Evolutionary conservation across 1,140 invertebrate species (phyloP).

Genomic region (Cheumatopsyche charites): DNA sequence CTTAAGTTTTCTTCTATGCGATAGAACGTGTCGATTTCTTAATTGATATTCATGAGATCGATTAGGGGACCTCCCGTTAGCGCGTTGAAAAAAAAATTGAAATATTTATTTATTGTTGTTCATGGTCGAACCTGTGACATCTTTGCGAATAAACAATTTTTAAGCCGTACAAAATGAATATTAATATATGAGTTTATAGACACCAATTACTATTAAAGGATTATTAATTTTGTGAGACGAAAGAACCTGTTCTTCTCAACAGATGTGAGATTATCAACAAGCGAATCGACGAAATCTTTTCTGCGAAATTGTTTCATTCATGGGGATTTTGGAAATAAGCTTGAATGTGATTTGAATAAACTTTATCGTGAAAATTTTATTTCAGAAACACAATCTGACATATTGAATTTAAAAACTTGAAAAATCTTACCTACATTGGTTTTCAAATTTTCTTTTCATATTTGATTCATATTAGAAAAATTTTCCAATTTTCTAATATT

Average conservation of each 20-base stretch:
- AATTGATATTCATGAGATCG: constrained; percentile 5
- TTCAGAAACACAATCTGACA: too few species aligned
- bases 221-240: constrained; percentile 31
- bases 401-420: too few species aligned
- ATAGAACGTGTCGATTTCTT: neutral
- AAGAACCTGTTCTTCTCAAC: constrained; percentile 27
- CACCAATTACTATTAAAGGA: constrained; percentile 25
- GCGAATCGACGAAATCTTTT: neutral
- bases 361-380: too few species aligned
- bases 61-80: constrained; percentile 21
- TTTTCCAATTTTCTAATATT: too few species aligned
- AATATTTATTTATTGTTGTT: constrained; percentile 9
- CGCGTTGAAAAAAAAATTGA: neutral
- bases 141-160: constrained; percentile 31
- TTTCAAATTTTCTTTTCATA: too few species aligned
- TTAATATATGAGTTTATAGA: constrained; percentile 31
- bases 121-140: constrained; percentile 33
- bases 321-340: neutral
- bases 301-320: neutral
- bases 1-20: too few species aligned
- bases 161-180: constrained; percentile 27
- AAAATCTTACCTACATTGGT: too few species aligned
- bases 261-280: neutral
- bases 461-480: too few species aligned
- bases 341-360: neutral